These are phyloP conservation scores for Leucoraja ocellata DNA, from an alignment of 2,797 vertebrate genomes.

Conservation along the genomic window DNA sequence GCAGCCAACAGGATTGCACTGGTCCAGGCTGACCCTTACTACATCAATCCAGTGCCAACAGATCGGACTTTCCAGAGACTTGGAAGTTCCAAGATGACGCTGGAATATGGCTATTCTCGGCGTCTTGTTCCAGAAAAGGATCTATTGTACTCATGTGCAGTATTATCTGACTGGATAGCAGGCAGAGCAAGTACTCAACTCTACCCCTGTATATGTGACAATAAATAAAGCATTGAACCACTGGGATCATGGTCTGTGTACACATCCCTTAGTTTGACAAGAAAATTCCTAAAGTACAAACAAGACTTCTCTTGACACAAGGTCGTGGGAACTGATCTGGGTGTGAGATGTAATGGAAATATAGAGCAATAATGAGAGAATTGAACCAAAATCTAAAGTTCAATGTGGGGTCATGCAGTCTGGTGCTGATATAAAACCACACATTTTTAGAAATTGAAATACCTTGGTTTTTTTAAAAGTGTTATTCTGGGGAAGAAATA, in stretches of 20 bases:
- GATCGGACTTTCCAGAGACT: too few species aligned
- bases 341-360: constrained; percentile 26
- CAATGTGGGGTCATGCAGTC: constrained; percentile 1
- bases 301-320: not conserved
- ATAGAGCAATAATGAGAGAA: not conserved
- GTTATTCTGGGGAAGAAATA: not conserved
- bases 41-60: too few species aligned
- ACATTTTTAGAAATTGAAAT: not conserved
- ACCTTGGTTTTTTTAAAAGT: not conserved
- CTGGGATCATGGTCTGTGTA: not conserved
- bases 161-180: too few species aligned
- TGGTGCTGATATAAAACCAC: constrained; percentile 8
- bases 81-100: too few species aligned
- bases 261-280: not conserved
- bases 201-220: too few species aligned
- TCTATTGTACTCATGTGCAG: too few species aligned
- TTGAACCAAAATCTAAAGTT: constrained; percentile 4
- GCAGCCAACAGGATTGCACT: too few species aligned
- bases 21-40: too few species aligned
- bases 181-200: too few species aligned
- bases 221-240: too few species aligned
- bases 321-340: constrained; percentile 29
- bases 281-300: not conserved
- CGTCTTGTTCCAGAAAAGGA: too few species aligned
- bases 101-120: too few species aligned